Evolutionary conservation across 2,888 invertebrate species (phyloP), one percentile per base, ranked within the genome.

Genomic region (Napeogenes sylphis): DNA sequence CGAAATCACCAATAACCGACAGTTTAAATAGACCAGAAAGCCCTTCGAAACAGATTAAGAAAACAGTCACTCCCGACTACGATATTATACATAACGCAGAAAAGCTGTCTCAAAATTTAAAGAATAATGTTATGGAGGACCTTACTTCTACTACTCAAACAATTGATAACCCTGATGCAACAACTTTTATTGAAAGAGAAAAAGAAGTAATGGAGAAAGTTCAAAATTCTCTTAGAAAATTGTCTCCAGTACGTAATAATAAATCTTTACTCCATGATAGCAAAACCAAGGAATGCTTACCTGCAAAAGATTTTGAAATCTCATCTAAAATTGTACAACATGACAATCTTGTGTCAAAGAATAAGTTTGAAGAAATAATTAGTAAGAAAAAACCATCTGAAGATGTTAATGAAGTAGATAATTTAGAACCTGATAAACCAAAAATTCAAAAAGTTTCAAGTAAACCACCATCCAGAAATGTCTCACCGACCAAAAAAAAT

Each of bases 191-290:
- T 3, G 88, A 90, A 72, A 80, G 82, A 71, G 85, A 88, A 72
- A 82, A 83, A 70, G 85, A 87, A 74, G 79, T 87, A 68, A 67
- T 87, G 14, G 82, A 87, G 56, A 81, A 77, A 71, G 87, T 88
- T 4, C 83, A 89, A 71, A 83, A 84, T 58, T 87, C 87, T 14
- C 72, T 86, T 4, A 76, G 85, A 69, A 88, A 84, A 69, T 69
- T 87, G 14, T 90, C 90, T n/a, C 88, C 89, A 0, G 81, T 82
- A 35, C 81, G 85, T 12, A 83, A 75, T 60, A 75, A 79, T 59
- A 81, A 74, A 59, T 81, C 83, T 45, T 82, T 82, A 0, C 82
- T 75, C 64, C 77, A 81, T 30, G 84, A 83, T 55, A 80, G 68
- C 55, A 84, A 79, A 66, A 82, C 82, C 21, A 70, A 68, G 12